Conservation (phyloP, 2,797 vertebrate genomes). For the Gymnothorax javanicus region DNA sequence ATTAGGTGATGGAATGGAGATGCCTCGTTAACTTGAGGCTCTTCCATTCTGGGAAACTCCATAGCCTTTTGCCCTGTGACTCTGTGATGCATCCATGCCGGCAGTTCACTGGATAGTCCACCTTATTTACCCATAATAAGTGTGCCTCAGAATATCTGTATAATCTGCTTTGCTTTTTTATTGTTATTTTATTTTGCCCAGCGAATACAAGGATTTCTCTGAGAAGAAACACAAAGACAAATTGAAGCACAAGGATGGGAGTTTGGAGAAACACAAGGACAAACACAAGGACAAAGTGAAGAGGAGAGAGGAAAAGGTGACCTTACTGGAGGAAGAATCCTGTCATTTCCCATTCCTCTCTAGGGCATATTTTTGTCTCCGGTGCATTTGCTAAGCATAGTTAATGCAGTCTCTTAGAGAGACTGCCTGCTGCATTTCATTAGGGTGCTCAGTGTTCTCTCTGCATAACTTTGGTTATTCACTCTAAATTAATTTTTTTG, state of each 20-base stretch:
- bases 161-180: background rate
- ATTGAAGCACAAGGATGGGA: constrained; percentile 72
- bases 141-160: background rate
- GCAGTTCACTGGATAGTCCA: background rate
- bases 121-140: background rate
- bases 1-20: background rate
- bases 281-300: constrained; percentile 74
- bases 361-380: background rate
- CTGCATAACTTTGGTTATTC: background rate
- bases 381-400: background rate
- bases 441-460: background rate
- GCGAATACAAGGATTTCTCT: constrained; percentile 89
- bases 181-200: constrained; percentile 51
- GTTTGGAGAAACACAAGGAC: constrained; percentile 82
- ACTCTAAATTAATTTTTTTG: background rate
- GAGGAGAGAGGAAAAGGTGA: constrained; percentile 89
- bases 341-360: background rate
- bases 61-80: background rate
- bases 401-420: background rate
- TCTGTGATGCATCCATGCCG: background rate
- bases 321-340: background rate
- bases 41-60: background rate
- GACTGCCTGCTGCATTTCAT: background rate
- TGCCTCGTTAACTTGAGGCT: background rate
- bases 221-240: constrained; percentile 96